phyloP scores from a whole-genome alignment of 2,797 vertebrate genomes.

The Tenualosa ilisha region DNA sequence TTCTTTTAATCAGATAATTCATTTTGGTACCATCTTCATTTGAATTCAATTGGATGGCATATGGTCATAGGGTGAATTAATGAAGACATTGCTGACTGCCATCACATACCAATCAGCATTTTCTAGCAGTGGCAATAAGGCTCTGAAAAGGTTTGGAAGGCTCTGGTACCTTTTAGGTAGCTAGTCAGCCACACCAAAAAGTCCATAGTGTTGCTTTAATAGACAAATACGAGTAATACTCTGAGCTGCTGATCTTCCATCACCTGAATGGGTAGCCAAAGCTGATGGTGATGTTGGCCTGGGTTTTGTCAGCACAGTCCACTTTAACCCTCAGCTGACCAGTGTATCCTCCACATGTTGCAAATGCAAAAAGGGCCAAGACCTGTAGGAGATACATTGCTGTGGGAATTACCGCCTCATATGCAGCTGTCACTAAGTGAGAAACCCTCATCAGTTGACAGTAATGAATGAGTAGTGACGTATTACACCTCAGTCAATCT shows the following conservation, averaged over 20 bases:
- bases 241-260: slow-evolving; percentile 28
- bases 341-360: slow-evolving; percentile 98
- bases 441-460: background rate
- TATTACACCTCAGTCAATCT: too few species aligned
- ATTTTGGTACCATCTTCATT: too few species aligned
- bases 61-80: too few species aligned
- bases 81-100: too few species aligned
- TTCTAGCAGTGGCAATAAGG: too few species aligned
- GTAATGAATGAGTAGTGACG: background rate
- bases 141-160: too few species aligned
- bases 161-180: too few species aligned
- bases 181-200: too few species aligned
- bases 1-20: too few species aligned
- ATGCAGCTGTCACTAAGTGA: background rate
- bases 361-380: slow-evolving; percentile 99
- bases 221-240: background rate
- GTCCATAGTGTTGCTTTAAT: background rate
- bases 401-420: background rate
- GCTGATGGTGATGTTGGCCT: slow-evolving; percentile 89
- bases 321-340: slow-evolving; percentile 95
- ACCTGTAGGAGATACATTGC: slow-evolving; percentile 76
- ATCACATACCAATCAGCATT: too few species aligned
- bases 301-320: slow-evolving; percentile 90
- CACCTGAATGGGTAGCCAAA: slow-evolving; percentile 98
- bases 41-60: too few species aligned